Evolutionary conservation across 2,888 invertebrate species (phyloP), one percentile per base, ranked within the genome.

Genomic region (Caenorhabditis sp.): DNA sequence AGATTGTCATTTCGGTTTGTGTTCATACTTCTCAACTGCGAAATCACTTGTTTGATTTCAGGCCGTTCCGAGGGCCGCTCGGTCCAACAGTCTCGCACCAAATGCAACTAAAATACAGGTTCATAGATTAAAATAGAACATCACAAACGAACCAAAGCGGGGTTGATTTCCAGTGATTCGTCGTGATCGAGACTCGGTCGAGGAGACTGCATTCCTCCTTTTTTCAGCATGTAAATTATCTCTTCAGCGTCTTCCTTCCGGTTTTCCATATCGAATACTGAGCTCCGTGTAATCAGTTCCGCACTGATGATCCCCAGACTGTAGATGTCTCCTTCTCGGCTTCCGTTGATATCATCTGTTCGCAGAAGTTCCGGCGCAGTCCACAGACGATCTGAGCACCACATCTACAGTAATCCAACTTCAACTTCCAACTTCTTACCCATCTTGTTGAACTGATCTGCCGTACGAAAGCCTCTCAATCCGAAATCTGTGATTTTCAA

Each of bases 221-320:
- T 81, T 46, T 87, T 88, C 43, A 88, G 37, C 55, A 81, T 86
- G 55, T 86, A 88, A 9, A 88, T 52, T 7, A 88, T 71, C 68
- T 82, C 85, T 32, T 78, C 78, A 8, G 73, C 43, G 17, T 78
- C 63, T 20, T 74, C 74, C 26, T 74, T 78, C 27, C 74, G 13
- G 30, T 78, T 74, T 37, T 82, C 82, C 53, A 75, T 17, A 53
- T 79, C 72, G 46, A 65, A 80, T 6, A 66, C 80, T 7, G 77
- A 70, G 43, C 76, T 81, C 68, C 79, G 78, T 9, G 77, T 83
- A 9, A 84, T 71, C 15, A 84, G 35, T 37, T 84, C 84, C 6
- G 79, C 75, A 59, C 84, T 79, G 20, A 84, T 76, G 9, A 84
- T 84, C 9, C 80, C 84, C 17, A 84, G 75, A 58, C 74, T 73